phyloP scores from a whole-genome alignment of 2,797 vertebrate species.

The Ceyx erithaca region DNA sequence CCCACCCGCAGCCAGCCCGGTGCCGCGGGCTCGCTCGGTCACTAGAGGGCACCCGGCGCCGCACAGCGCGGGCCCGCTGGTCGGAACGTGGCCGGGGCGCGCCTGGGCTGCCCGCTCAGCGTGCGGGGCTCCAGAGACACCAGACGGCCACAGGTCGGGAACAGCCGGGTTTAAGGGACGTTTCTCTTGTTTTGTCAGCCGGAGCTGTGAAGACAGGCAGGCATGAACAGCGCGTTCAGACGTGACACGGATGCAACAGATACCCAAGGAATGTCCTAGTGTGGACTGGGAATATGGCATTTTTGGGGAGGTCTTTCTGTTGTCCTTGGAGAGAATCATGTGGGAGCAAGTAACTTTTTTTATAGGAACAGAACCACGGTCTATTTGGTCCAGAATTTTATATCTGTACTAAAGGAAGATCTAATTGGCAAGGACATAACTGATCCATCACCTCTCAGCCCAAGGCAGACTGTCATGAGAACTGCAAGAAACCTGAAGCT shows the following conservation, averaged over 20 bases:
- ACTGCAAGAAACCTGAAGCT: not conserved
- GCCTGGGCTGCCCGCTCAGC: rapidly evolving
- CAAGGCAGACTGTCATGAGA: not conserved
- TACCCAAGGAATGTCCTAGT: not conserved
- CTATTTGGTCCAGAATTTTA: not conserved
- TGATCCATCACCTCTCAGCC: rapidly evolving
- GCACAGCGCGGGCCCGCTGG: not conserved
- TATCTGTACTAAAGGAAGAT: not conserved
- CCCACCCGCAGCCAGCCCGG: too few species aligned
- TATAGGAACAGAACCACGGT: not conserved
- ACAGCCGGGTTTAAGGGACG: not conserved
- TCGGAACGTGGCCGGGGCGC: rapidly evolving
- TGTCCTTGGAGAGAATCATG: not conserved
- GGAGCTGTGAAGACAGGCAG: not conserved
- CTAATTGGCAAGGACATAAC: not conserved
- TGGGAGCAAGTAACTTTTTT: not conserved
- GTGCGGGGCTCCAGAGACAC: not conserved
- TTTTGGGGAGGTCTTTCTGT: not conserved
- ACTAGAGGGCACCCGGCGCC: not conserved
- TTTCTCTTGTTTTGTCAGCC: not conserved
- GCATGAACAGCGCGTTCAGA: rapidly evolving
- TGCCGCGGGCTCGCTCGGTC: not conserved
- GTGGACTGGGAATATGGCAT: rapidly evolving
- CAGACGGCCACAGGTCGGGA: not conserved
- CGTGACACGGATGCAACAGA: not conserved